Evolutionary conservation across 1,140 invertebrate genomes (phyloP).

Genomic region (Drosophila navojoa): DNA sequence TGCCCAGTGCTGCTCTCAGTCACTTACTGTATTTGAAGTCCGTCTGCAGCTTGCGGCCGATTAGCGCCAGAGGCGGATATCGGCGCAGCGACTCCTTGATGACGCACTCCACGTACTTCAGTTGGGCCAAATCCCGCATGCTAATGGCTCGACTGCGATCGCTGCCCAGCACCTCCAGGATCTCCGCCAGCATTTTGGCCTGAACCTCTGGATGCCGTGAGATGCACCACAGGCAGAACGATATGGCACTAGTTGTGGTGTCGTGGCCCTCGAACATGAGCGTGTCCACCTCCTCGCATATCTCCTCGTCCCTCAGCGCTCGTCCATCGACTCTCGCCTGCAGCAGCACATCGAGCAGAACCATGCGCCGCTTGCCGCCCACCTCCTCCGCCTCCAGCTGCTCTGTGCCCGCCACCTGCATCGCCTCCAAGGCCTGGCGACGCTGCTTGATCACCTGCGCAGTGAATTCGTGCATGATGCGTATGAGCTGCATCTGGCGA

Average conservation of each 20-base stretch:
- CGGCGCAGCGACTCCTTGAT: constrained; percentile 89
- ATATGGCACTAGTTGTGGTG: constrained; percentile 70
- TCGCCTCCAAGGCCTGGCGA: constrained; percentile 58
- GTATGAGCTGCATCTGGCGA: constrained; percentile 85
- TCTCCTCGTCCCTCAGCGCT: constrained; percentile 86
- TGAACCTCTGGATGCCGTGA: constrained; percentile 66
- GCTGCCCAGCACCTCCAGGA: constrained; percentile 82
- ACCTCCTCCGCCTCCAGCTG: constrained; percentile 30
- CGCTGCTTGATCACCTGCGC: constrained; percentile 85
- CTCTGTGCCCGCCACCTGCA: not conserved
- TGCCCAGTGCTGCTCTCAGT: not conserved
- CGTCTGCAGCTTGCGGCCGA: constrained; percentile 87
- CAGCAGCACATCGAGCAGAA: constrained; percentile 89
- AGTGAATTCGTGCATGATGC: constrained; percentile 89
- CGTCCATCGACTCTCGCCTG: constrained; percentile 85
- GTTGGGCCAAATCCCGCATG: constrained; percentile 85
- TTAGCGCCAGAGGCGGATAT: constrained; percentile 86
- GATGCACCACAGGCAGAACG: constrained; percentile 62
- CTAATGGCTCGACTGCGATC: constrained; percentile 81
- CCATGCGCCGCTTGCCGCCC: constrained; percentile 85
- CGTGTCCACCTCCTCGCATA: constrained; percentile 88
- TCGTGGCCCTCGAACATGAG: constrained; percentile 88
- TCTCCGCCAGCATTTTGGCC: constrained; percentile 74
- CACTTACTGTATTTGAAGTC: constrained; percentile 84
- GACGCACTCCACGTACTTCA: constrained; percentile 89